Base-by-base conservation (phyloP, 2,888 invertebrate genomes). In the Acronicta alni region DNA sequence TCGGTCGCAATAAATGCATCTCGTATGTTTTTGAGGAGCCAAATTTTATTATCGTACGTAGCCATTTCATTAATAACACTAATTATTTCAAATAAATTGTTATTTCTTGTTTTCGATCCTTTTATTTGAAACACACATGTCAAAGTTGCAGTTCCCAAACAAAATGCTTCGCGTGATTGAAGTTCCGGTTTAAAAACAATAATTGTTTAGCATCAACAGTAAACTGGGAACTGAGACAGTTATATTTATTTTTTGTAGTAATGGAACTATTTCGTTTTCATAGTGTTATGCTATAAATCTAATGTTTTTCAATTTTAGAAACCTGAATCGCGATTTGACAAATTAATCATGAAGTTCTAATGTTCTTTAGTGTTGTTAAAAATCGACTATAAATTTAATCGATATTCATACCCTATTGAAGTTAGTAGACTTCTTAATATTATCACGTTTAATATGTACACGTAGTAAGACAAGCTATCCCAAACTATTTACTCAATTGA, bases 1-100 rank as follows among this genome's bases (percentile, higher is more conserved):
- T 99, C 99, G 18, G 98, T 98, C 20, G 98, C 97, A 84, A 99
- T 98, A 90, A 98, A 99, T 10, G 98, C 98, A 89, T 99, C 98
- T 57, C 98, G 95, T 73, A 99, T 98, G 90, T 99, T 98, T 61
- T 98, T 97, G 51, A 99, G 95, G 46, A 99, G 95, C 97, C 99
- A 99, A 80, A 97, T 97, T 89, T 97, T 97, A 91, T 99, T 98
- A 89, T 99, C 98, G 89, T 98, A 99, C 70, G 98, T 96, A 75
- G 99, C 99, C 99, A 99, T 99, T 44, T 45, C 61, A 54, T 43
- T 56, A 58, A 26, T 60, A 54, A 43, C 35, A 60, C 18, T 53
- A 67, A 62, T 59, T 56, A 69, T 23, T 59, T 54, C 15, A 63
- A 63, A 56, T 68, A 53, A 32, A 58, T 49, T 70, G 20, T 37